These are phyloP conservation scores for Phania funesta DNA, from an alignment of 2,888 invertebrate species.

Conservation along the genomic window DNA sequence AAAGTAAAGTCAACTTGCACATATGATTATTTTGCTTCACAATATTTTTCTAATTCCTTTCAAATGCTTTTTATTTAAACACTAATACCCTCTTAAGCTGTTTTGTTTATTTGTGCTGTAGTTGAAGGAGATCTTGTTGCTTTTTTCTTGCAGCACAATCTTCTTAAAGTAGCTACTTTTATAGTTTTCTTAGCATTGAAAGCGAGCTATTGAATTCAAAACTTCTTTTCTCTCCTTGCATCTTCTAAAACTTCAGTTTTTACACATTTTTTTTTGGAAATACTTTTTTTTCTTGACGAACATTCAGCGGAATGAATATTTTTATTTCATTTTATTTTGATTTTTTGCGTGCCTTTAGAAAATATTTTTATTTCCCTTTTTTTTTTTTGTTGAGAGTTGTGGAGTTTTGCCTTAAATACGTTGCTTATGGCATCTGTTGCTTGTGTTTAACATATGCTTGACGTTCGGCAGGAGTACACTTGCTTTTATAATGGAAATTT, in stretches of 20 bases:
- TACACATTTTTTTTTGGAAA: background rate
- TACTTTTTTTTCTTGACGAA: conserved; percentile 34
- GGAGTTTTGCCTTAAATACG: conserved; percentile 33
- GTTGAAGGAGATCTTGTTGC: conserved; percentile 7
- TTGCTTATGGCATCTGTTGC: conserved; percentile 24
- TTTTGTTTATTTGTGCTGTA: background rate
- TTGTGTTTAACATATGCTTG: conserved; percentile 47
- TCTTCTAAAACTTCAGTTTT: conserved; percentile 10
- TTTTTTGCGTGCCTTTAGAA: conserved; percentile 7
- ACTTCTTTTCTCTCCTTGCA: conserved; percentile 9
- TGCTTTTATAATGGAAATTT: conserved; percentile 56
- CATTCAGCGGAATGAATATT: conserved; percentile 21
- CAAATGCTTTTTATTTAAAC: conserved; percentile 39
- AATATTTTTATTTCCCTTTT: background rate
- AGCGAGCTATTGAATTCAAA: conserved; percentile 45
- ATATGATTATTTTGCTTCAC: background rate
- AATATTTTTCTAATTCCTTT: conserved; percentile 8
- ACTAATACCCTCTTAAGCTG: conserved; percentile 24
- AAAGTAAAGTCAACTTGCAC: too few species aligned
- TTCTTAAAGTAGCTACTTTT: conserved; percentile 48
- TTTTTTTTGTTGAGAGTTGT: background rate
- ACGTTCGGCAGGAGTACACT: conserved; percentile 23
- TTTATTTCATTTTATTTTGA: conserved; percentile 36
- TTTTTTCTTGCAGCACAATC: conserved; percentile 29
- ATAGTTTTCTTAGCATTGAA: conserved; percentile 22